Conservation (phyloP, 2,888 invertebrate genomes). For the Halictus ligatus region DNA sequence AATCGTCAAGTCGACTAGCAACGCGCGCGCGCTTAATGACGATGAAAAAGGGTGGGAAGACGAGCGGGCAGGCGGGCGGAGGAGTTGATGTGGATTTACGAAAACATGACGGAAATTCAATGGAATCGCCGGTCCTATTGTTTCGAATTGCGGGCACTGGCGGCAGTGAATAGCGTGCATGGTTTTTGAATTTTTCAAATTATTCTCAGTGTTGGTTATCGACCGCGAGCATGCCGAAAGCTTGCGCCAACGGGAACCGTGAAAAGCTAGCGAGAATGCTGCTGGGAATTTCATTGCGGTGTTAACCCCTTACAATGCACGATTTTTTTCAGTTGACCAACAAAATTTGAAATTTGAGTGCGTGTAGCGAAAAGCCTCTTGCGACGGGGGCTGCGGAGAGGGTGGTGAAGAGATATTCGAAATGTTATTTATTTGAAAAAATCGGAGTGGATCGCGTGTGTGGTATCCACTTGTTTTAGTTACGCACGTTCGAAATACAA, state of each 20-base stretch:
- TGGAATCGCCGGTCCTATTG: not conserved
- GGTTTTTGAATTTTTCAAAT: slow-evolving; percentile 26
- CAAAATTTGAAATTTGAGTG: not conserved
- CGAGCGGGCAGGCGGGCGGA: not conserved
- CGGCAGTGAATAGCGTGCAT: not conserved
- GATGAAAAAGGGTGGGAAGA: not conserved
- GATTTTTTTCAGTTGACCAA: not conserved
- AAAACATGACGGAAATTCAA: slow-evolving; percentile 10
- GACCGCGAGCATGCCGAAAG: not conserved
- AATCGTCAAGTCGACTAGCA: not conserved
- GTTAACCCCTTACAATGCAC: not conserved
- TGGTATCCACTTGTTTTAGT: not conserved
- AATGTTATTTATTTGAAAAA: not conserved
- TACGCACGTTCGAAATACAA: not conserved
- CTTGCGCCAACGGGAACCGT: not conserved
- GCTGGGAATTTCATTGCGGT: not conserved
- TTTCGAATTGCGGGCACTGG: not conserved
- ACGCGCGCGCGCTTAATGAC: not conserved
- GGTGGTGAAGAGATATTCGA: not conserved
- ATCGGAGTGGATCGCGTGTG: not conserved
- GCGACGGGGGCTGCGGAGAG: not conserved
- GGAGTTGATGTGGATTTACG: not conserved
- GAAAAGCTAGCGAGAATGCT: not conserved
- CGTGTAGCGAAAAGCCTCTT: not conserved
- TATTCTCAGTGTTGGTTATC: slow-evolving; percentile 14